phyloP scores from a whole-genome alignment of 2,797 vertebrate species.

The Coluber constrictor region DNA sequence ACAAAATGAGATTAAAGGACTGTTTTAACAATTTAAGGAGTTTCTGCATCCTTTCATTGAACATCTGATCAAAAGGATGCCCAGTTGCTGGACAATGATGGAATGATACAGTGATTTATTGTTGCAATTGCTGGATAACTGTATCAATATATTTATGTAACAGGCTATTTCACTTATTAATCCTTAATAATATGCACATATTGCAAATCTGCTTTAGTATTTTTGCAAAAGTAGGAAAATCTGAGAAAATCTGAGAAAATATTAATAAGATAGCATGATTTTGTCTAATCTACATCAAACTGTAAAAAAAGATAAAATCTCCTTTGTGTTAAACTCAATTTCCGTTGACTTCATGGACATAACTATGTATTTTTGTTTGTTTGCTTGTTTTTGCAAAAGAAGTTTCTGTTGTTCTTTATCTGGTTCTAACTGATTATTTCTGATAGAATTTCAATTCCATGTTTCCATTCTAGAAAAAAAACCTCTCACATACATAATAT shows the following conservation, averaged over 20 bases:
- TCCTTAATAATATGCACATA: not conserved
- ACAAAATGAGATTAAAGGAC: not conserved
- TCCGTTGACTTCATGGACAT: not conserved
- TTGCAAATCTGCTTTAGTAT: not conserved
- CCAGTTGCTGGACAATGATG: not conserved
- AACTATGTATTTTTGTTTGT: not conserved
- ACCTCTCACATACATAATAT: not conserved
- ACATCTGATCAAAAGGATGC: not conserved
- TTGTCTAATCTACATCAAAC: not conserved
- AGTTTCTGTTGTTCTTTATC: not conserved
- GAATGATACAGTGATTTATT: not conserved
- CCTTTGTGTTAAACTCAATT: not conserved
- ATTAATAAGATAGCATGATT: not conserved
- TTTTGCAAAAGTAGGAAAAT: not conserved
- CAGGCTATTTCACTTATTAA: not conserved
- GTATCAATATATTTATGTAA: not conserved
- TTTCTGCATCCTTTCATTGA: not conserved
- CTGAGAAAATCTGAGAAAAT: not conserved
- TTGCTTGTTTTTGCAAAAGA: not conserved
- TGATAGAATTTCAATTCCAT: not conserved
- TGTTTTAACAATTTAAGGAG: not conserved
- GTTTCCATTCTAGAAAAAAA: not conserved
- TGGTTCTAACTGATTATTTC: not conserved
- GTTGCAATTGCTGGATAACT: not conserved
- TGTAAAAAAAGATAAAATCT: not conserved